These are phyloP conservation scores for Muraenolepis orangiensis DNA, from an alignment of 2,797 vertebrate genomes.

Conservation along the genomic window DNA sequence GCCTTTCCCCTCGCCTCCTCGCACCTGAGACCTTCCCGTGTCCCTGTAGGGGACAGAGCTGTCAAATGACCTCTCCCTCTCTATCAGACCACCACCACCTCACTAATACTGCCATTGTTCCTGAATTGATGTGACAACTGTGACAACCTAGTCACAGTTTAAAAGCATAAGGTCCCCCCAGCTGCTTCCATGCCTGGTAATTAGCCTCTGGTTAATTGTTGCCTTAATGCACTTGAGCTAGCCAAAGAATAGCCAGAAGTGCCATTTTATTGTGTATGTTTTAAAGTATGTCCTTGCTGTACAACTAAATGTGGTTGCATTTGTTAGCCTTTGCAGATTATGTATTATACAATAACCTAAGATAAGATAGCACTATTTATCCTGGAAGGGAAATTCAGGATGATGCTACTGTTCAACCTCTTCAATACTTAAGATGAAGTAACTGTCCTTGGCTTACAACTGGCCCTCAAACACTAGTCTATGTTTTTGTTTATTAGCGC, in stretches of 20 bases:
- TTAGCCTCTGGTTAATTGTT: conserved; percentile 71
- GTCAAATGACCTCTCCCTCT: conserved; percentile 13
- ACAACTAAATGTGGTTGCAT: neutral
- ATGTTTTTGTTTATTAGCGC: neutral
- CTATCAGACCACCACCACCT: conserved; percentile 31
- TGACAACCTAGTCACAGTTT: conserved; percentile 45
- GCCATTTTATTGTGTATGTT: conserved; percentile 1
- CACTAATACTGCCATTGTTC: conserved; percentile 23
- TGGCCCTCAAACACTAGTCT: neutral
- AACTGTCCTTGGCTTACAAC: neutral
- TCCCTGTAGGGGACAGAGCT: conserved; percentile 25
- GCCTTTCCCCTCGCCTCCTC: conserved; percentile 22
- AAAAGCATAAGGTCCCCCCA: conserved; percentile 47
- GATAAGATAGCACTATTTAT: neutral
- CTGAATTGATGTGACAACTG: conserved; percentile 39
- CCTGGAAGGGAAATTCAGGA: neutral
- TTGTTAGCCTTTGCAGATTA: neutral
- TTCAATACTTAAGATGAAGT: neutral
- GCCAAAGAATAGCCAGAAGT: conserved; percentile 4
- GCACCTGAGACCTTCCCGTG: conserved; percentile 53
- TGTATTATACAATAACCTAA: neutral
- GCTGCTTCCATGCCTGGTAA: conserved; percentile 66
- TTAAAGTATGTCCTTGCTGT: neutral
- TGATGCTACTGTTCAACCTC: neutral
- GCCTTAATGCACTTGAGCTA: conserved; percentile 35